Evolutionary conservation across 1,140 invertebrate species (phyloP), one percentile per base, ranked within the genome.

Genomic region (Bombus balteatus): DNA sequence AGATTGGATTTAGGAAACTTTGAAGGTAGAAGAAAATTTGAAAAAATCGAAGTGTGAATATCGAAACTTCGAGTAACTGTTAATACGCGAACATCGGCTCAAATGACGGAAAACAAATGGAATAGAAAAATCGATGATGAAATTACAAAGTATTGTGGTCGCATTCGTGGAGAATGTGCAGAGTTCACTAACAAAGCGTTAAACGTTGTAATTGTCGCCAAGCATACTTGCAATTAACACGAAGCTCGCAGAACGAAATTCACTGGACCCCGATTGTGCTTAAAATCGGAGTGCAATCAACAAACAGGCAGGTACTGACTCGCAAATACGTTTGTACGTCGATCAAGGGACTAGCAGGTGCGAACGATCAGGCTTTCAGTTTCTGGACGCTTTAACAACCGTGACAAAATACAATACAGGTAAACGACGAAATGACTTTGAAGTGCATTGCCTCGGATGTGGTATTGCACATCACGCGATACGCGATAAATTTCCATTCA

Each of bases 221-320:
- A 79, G 53, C 62, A 59, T 71, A 15, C 53, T 43, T 72, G 76
- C 47, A 72, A 85, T 72, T 85, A 80, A 80, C 66, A 5, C 32
- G 68, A 18, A 73, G 28, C 34, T n/a, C 9, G 28, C 1, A 15
- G 25, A 65, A 41, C 74, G 39, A 77, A 80, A 85, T 72, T 80
- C 75, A 43, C 57, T 9, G 66, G 53, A 71, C 39, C 28, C 18
- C 32, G 53, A 47, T 80, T 59, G 53, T 34, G 83, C 37, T 80
- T 85, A 70, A 72, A 85, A 85, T 71, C 83, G 43, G 41, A 85
- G 76, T 53, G 32, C 39, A 59, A 65, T 72, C 39, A 28, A 43
- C 73, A 65, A 79, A 80, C 53, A 41, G 53, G 62, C 39, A 47
- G 22, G n/a, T 32, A 18, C 18, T 18, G 66, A 34, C 43, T 62